Percentiles rank a stretch among this genome's conserved stretches.
phyloP scores from a whole-genome alignment of 2,888 invertebrate species.

The Nemoura dubitans region DNA sequence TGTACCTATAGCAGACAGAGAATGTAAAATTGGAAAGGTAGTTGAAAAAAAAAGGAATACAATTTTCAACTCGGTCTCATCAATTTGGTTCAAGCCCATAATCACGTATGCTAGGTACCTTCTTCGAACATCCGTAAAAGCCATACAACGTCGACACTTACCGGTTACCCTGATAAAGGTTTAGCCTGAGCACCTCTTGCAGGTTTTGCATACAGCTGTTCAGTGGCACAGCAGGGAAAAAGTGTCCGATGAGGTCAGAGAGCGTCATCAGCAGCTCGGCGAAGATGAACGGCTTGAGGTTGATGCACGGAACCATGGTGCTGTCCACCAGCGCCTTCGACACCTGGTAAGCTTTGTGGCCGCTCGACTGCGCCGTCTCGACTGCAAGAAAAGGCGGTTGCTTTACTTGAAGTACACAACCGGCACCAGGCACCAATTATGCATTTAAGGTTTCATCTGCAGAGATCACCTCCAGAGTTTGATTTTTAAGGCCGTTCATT shows the following conservation, averaged over 20 bases:
- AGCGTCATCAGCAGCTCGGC: constrained; percentile 84
- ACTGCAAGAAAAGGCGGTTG: constrained; percentile 54
- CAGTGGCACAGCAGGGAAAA: constrained; percentile 80
- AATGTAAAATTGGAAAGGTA: too few species aligned
- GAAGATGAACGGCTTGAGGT: constrained; percentile 85
- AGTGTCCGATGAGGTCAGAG: constrained; percentile 80
- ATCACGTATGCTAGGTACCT: too few species aligned
- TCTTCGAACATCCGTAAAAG: too few species aligned
- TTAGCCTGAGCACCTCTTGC: constrained; percentile 78
- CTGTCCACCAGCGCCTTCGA: constrained; percentile 84
- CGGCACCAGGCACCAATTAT: too few species aligned
- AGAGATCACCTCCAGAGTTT: too few species aligned
- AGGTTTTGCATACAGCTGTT: constrained; percentile 81
- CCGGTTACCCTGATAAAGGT: constrained; percentile 85
- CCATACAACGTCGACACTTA: too few species aligned
- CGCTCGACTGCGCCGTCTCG: constrained; percentile 72
- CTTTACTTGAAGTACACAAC: neutral
- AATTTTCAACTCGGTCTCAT: too few species aligned
- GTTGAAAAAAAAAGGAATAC: too few species aligned
- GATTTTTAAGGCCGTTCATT: too few species aligned
- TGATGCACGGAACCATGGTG: constrained; percentile 85
- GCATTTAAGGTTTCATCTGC: too few species aligned
- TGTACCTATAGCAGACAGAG: too few species aligned
- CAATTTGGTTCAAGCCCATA: too few species aligned
- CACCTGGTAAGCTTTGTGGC: constrained; percentile 79